Conservation (phyloP, 2,888 invertebrate species). For the Anoncus sp. region DNA sequence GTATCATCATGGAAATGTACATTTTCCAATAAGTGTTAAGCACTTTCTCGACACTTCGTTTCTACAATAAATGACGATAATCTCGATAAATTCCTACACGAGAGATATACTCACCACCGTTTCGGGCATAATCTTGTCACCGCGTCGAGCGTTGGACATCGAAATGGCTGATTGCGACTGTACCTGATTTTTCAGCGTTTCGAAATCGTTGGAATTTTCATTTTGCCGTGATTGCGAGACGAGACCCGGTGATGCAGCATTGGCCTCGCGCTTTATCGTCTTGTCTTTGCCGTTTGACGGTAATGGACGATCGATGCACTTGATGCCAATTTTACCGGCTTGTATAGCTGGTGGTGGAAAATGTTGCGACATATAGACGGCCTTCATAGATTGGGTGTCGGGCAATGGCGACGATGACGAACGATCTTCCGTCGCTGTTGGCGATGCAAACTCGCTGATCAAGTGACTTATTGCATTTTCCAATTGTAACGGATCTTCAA, state of each 20-base stretch:
- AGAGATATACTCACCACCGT: too few relatives aligned
- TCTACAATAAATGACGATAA: background rate
- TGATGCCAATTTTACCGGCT: conserved; percentile 77
- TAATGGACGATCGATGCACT: conserved; percentile 66
- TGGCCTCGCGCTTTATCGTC: conserved; percentile 52
- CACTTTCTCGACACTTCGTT: too few relatives aligned
- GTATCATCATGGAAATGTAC: too few relatives aligned
- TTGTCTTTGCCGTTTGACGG: conserved; percentile 66
- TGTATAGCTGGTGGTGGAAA: conserved; percentile 79
- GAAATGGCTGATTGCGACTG: conserved; percentile 10
- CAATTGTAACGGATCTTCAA: conserved; percentile 89
- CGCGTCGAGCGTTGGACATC: conserved; percentile 24
- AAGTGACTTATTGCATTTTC: conserved; percentile 90
- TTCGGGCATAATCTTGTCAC: conserved; percentile 53
- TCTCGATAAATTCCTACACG: too few relatives aligned
- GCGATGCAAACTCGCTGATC: conserved; percentile 84
- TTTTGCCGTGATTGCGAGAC: conserved; percentile 47
- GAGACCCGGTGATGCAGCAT: conserved; percentile 46
- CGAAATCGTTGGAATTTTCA: conserved; percentile 41
- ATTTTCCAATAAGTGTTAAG: too few relatives aligned
- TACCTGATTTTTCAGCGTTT: conserved; percentile 5
- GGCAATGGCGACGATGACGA: conserved; percentile 71
- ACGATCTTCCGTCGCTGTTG: conserved; percentile 78
- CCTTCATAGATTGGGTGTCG: conserved; percentile 79
- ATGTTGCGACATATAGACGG: conserved; percentile 77